phyloP scores from a whole-genome alignment of 2,797 vertebrate genomes.

The Trichosurus vulpecula region DNA sequence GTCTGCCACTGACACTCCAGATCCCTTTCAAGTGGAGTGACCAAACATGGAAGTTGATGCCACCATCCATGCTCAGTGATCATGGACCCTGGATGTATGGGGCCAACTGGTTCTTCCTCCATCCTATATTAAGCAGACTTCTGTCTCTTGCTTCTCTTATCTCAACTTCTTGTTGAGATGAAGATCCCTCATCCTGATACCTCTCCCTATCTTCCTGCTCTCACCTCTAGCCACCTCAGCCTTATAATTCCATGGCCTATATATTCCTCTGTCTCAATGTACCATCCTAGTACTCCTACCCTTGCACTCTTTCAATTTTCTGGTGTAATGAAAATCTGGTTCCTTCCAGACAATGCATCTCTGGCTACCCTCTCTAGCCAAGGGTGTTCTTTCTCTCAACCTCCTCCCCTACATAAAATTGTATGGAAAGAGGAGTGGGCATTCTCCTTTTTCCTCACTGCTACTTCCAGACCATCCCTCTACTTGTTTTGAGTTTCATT shows the following conservation, averaged over 20 bases:
- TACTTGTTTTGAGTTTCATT: neutral
- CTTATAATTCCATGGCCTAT: neutral
- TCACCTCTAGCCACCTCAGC: neutral
- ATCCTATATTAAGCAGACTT: no score
- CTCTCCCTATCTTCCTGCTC: neutral
- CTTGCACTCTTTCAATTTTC: neutral
- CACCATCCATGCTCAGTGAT: no score
- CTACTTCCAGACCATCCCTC: neutral
- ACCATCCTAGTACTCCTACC: neutral
- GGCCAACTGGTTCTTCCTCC: no score
- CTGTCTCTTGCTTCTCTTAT: no score
- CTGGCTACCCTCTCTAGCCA: neutral
- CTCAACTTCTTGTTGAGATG: neutral
- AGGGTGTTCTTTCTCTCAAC: neutral
- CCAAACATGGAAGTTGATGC: no score
- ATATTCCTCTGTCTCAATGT: neutral
- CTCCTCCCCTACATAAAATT: no score
- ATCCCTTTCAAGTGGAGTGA: no score
- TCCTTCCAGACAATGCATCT: neutral
- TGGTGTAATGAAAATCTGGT: neutral
- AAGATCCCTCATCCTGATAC: neutral
- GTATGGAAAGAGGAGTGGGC: neutral
- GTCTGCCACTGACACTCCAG: no score
- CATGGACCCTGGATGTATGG: no score
- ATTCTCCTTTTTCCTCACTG: neutral